A percentile compares a stretch with the other conserved stretches of the same genome.
These are phyloP conservation scores for Petrolisthes manimaculis DNA, from an alignment of 2,888 invertebrate genomes.

Conservation along the genomic window DNA sequence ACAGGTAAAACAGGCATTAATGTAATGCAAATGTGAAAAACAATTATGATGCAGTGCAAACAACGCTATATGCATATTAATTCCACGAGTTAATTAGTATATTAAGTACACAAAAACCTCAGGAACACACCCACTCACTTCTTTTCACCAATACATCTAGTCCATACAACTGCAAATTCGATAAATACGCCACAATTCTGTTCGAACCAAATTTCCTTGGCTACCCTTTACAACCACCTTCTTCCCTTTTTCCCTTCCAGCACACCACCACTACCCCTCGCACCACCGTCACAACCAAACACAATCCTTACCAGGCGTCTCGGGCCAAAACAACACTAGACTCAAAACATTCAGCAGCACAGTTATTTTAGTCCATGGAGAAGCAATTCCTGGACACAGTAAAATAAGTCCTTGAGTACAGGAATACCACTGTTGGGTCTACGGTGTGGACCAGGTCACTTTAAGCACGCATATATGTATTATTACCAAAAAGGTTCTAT, in stretches of 20 bases:
- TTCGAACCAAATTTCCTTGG: not conserved
- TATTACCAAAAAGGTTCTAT: constrained; percentile 56
- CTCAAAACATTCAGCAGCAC: not conserved
- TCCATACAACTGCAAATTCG: no score
- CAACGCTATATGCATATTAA: no score
- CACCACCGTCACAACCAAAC: constrained; percentile 27
- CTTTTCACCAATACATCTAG: no score
- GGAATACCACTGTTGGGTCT: constrained; percentile 28
- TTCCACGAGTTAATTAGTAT: no score
- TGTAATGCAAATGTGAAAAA: no score
- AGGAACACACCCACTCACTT: no score
- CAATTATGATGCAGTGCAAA: no score
- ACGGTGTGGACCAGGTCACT: constrained; percentile 43
- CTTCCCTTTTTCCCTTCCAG: constrained; percentile 25
- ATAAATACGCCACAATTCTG: no score
- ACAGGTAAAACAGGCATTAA: no score
- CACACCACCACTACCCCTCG: constrained; percentile 24
- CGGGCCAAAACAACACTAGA: constrained; percentile 14
- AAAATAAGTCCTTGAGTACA: constrained; percentile 37
- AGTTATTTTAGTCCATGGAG: constrained; percentile 5
- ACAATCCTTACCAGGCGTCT: constrained; percentile 38
- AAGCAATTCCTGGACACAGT: not conserved
- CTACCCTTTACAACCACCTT: constrained; percentile 9
- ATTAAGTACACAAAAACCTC: no score
- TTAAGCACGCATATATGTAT: constrained; percentile 55